Evolutionary conservation across 2,113 vertebrate species (phyloP), one percentile per base, ranked within the genome.

Genomic region (Engraulis encrasicolus): DNA sequence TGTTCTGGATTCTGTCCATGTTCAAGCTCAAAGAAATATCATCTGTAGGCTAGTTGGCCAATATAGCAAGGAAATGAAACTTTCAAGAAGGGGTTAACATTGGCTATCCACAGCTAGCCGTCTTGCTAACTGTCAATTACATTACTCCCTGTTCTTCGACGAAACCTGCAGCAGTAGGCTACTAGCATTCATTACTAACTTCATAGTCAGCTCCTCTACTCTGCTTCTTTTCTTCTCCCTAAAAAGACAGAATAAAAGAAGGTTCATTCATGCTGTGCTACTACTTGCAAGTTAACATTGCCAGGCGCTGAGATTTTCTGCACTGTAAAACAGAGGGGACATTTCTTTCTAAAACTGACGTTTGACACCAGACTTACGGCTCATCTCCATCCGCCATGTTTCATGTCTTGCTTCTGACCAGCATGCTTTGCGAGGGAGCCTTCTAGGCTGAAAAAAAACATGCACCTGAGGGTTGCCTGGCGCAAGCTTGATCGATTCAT

Each of bases 191-290:
- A 95, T 93, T 94, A 97, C 97, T 97, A 97, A 98, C 97, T 97
- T 96, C 95, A 97, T 95, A 96, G 96, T 95, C 95, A 96, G 96
- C 96, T 97, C 97, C 95, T 97, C 97, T 98, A 97, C 94, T 96
- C 95, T 96, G 94, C 96, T 97, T 98, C 95, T 99, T 97, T 98
- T 97, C 97, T 98, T 98, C 97, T 97, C 97, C 97, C 97, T 98
- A 97, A 96, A 97, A 92, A 92, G 95, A 96, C 94, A 98, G 95
- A 97, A 96, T 96, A 97, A 97, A 97, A 96, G 95, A 97, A 97
- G 96, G 95, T 97, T 97, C 94, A 97, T 94, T 90, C 91, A 91
- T 87, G 88, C 90, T 90, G 83, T 84, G 86, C 87, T 91, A 83
- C 38, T 91, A 83, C 38, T 71, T 18, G 49, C 50, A 80, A 86